phyloP scores from a whole-genome alignment of 2,113 vertebrate species.

The Lepisosteus oculatus region DNA sequence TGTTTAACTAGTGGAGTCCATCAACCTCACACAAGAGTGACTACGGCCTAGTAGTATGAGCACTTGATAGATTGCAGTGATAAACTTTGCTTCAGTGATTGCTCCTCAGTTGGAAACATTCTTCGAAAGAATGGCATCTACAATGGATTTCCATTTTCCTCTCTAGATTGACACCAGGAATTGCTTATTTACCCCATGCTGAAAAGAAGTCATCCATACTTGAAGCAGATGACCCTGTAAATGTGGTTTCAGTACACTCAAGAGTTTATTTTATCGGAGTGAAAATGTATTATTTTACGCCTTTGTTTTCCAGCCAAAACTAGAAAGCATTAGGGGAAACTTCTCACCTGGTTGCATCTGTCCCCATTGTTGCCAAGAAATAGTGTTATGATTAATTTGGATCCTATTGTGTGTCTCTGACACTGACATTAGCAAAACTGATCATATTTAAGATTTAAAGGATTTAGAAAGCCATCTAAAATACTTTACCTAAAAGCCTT shows the following conservation, averaged over 20 bases:
- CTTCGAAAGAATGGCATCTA: slow-evolving; percentile 19
- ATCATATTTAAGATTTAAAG: not conserved
- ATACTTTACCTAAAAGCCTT: too few species aligned
- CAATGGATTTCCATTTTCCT: slow-evolving; percentile 13
- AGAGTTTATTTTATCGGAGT: slow-evolving; percentile 15
- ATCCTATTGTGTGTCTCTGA: not conserved
- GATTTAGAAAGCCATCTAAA: too few species aligned
- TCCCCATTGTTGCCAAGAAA: slow-evolving; percentile 10
- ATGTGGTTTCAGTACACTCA: slow-evolving; percentile 7
- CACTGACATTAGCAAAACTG: not conserved
- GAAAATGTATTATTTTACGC: slow-evolving; percentile 8
- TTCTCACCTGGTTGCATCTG: slow-evolving; percentile 11
- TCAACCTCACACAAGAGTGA: slow-evolving; percentile 22
- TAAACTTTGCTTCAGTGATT: slow-evolving; percentile 40
- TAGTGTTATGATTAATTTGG: slow-evolving; percentile 13
- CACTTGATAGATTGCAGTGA: slow-evolving; percentile 37
- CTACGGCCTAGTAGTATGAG: slow-evolving; percentile 30
- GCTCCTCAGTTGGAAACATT: slow-evolving; percentile 22
- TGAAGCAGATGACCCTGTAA: slow-evolving; percentile 19
- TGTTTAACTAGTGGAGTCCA: slow-evolving; percentile 32
- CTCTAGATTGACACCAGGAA: slow-evolving; percentile 18
- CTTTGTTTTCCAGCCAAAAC: slow-evolving; percentile 17
- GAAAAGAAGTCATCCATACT: slow-evolving; percentile 14
- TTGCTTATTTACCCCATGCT: slow-evolving; percentile 16
- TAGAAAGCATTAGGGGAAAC: slow-evolving; percentile 8